Evolutionary conservation across 2,888 invertebrate genomes (phyloP), one percentile per base, ranked within the genome.

Genomic region (Apamea monoglypha): DNA sequence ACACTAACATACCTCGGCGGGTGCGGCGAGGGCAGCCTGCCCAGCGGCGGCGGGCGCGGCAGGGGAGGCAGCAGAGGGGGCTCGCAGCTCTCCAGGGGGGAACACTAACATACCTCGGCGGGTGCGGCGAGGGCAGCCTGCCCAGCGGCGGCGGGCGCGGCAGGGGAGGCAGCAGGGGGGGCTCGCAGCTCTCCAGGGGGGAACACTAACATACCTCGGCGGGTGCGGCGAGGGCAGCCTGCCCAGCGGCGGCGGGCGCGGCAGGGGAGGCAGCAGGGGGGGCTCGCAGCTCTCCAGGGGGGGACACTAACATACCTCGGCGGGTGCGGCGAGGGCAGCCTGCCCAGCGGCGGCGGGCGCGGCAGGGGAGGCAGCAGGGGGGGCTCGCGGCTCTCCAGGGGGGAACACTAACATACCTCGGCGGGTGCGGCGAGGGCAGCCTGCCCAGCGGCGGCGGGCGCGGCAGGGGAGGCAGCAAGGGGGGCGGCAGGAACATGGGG

Each of bases 401-500:
- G 40, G 29, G 16, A 29, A 29, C 61, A 63, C 29, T 63, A 18
- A 68, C 29, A 18, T 40, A 77, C 77, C 77, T 53, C 84, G 97
- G 97, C 80, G 97, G 97, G 81, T 97, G 97, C 92, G 97, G 77
- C 1, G 77, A 77, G 32, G 77, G 77, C 40, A 77, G 53, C 18
- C 77, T 36, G 53, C 77, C 77, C 10, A 77, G 77, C 44, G 78
- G 77, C 64, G 77, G 97, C 79, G 97, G 97, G 67, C 98, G 97
- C 71, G 78, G 77, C 6, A 77, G 77, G 0, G 77, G 78, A 5
- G 78, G 78, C 56, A 78, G 98, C 75, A 96, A 93, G 80, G 97
- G 96, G 74, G 97, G 96, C 85, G 97, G 77, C n/a, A 77, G 78
- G 94, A 97, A 97, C 88, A 97, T 97, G 1, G 97, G 96, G 83